Evolutionary conservation across 2,797 vertebrate genomes (phyloP).

Genomic region (Schizothorax lantsangensis): DNA sequence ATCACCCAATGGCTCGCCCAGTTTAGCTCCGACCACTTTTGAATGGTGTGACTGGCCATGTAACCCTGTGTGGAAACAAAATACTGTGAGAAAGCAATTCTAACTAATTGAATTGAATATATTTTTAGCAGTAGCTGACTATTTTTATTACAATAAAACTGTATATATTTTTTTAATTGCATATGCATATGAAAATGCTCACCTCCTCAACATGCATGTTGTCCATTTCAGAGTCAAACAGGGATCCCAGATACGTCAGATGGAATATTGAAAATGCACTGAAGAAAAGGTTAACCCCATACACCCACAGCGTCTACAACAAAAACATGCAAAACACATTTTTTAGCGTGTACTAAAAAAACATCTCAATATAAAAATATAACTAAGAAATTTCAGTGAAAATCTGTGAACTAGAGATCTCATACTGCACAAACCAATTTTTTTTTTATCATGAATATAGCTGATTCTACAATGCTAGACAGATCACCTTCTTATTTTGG

Average conservation of each 20-base stretch:
- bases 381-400: neutral
- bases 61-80: slow-evolving; percentile 80
- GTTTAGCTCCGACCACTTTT: slow-evolving; percentile 91
- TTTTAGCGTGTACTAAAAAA: neutral
- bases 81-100: neutral
- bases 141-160: neutral
- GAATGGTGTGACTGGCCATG: slow-evolving; percentile 86
- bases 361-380: neutral
- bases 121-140: neutral
- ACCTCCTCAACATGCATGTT: slow-evolving; percentile 86
- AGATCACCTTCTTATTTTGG: slow-evolving; percentile 81
- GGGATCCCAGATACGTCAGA: slow-evolving; percentile 89
- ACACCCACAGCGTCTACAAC: slow-evolving; percentile 78
- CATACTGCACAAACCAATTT: neutral
- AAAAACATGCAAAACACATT: no score
- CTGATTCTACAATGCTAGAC: neutral
- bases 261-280: slow-evolving; percentile 84
- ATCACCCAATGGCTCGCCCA: slow-evolving; percentile 93
- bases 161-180: neutral
- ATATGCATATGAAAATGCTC: neutral
- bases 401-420: neutral
- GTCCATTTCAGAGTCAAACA: slow-evolving; percentile 88
- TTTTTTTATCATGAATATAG: neutral
- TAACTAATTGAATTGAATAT: neutral
- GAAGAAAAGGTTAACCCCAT: slow-evolving; percentile 82